Base-by-base conservation (phyloP, 53 echinoderm and acorn worm species). In the Hippasteria phrygiana region DNA sequence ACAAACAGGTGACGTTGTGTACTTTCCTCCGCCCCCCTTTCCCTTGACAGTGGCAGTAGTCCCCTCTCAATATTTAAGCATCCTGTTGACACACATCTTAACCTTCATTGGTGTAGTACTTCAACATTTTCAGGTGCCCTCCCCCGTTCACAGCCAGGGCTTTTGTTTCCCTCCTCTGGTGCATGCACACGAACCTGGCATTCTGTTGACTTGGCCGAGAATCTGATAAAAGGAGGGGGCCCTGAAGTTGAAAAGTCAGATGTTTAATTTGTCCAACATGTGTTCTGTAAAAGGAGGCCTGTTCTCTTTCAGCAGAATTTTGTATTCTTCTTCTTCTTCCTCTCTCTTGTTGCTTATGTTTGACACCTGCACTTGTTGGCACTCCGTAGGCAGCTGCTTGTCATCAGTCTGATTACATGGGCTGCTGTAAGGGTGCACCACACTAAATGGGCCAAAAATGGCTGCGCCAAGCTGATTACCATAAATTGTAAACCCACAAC, bases 181-280 rank as follows among this genome's bases (percentile, higher is more conserved):
- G n/a, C n/a, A 59, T 59, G n/a, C 26, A 24, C 59, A 20, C 59
- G 6, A 76, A 76, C 31, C 78, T 22, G 33, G n/a, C 55, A n/a
- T 13, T 11, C 1, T 78, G 59, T 78, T 78, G 55, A 78, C 59
- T 53, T 78, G 78, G 59, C 78, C 78, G 78, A 55, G 78, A 78
- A 78, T 55, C 20, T 22, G 22, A 66, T 35, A 54, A 78, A 78
- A 59, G 53, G 50, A 55, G 55, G 20, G 40, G 56, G 18, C 78
- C 26, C 78, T 56, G 56, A 55, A 78, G 78, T 78, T 55, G n/a
- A 59, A 38, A 78, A 78, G 78, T 78, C 56, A 78, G 59, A 59
- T 78, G 78, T 78, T 78, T 39, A 55, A 78, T 59, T 78, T 78
- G 78, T 78, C 59, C 37, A 78, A 40, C 36, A 40, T 54, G 56